Evolutionary conservation across 2,113 vertebrate genomes (phyloP).

Genomic region (Tapirus terrestris): DNA sequence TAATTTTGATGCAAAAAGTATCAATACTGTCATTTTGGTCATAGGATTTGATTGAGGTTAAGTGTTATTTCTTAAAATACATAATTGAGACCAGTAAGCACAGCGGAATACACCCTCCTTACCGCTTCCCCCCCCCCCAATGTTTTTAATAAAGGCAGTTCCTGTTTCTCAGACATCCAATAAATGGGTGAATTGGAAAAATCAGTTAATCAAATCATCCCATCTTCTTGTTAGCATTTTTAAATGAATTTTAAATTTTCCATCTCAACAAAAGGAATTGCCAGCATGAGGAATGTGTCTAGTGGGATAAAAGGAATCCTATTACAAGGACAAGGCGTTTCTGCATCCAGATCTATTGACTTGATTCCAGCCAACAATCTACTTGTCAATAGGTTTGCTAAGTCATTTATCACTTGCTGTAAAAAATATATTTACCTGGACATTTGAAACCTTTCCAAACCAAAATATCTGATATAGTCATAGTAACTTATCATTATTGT

Average conservation of each 20-base stretch:
- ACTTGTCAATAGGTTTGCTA: not conserved
- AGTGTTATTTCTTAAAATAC: not conserved
- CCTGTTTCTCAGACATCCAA: not conserved
- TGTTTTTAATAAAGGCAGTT: not conserved
- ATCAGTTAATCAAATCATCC: not conserved
- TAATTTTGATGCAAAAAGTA: not conserved
- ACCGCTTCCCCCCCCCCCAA: accelerated
- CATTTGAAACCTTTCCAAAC: not conserved
- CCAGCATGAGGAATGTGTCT: not conserved
- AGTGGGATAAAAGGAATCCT: not conserved
- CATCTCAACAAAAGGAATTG: not conserved
- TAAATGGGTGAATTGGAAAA: not conserved
- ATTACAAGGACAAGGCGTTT: not conserved
- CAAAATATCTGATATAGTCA: not conserved
- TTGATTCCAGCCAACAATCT: not conserved
- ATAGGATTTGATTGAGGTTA: not conserved
- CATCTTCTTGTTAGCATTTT: not conserved
- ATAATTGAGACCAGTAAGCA: not conserved
- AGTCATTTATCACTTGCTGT: not conserved
- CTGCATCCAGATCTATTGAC: not conserved
- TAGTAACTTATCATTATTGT: not conserved
- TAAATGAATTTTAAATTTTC: constrained; percentile 5
- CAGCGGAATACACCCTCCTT: not conserved
- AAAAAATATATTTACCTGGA: not conserved
- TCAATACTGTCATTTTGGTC: not conserved